Conservation (phyloP, 2,113 vertebrate genomes). For the Ellobius talpinus region DNA sequence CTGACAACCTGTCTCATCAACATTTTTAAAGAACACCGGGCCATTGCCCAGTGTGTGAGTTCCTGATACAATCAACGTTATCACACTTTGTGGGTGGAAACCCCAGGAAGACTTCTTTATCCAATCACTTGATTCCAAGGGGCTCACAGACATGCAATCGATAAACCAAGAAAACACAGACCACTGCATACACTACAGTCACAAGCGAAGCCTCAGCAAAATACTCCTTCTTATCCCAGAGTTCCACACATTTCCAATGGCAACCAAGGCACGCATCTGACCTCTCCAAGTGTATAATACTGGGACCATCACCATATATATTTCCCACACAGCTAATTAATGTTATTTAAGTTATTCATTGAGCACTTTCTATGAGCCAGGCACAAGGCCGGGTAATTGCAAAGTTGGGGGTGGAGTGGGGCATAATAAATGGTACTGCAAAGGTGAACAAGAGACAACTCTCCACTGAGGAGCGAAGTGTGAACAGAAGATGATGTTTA, state of each 20-base stretch:
- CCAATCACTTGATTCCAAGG: neutral
- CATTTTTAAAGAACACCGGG: neutral
- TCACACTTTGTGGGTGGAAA: neutral
- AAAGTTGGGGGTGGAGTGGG: neutral
- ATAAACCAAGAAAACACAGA: neutral
- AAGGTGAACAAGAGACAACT: neutral
- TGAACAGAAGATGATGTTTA: neutral
- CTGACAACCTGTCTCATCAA: neutral
- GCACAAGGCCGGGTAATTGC: neutral
- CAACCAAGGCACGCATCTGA: conserved; percentile 9
- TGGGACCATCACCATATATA: neutral
- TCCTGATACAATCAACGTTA: neutral
- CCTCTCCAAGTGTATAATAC: neutral
- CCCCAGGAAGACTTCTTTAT: neutral
- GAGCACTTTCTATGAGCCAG: neutral
- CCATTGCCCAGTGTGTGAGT: neutral
- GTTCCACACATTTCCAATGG: neutral
- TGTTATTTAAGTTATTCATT: conserved; percentile 22
- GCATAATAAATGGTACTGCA: neutral
- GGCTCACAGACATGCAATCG: neutral
- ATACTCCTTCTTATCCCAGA: neutral
- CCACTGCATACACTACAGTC: neutral
- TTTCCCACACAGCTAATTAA: conserved; percentile 6
- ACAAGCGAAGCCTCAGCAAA: neutral
- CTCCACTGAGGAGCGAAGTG: neutral